Percentiles rank a stretch among this genome's conserved stretches.
Conservation (phyloP, 2,888 invertebrate genomes). For the Lysandra coridon region DNA sequence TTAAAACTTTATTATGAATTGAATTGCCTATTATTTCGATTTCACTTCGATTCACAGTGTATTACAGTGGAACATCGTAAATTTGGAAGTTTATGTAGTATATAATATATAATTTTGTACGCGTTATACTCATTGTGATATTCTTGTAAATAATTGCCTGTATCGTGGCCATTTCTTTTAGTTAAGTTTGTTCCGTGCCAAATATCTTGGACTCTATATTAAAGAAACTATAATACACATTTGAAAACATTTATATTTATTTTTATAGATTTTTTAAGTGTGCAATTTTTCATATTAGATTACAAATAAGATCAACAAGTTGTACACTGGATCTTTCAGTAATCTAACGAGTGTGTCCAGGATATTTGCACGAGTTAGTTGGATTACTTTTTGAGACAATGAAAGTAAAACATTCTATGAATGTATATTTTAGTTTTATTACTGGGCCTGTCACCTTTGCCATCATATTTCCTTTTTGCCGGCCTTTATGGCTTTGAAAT, state of each 20-base stretch:
- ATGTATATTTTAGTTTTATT: slow-evolving; percentile 61
- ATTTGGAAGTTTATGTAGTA: slow-evolving; percentile 24
- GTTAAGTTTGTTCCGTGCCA: slow-evolving; percentile 42
- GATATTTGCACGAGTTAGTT: slow-evolving; percentile 54
- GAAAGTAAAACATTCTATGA: slow-evolving; percentile 77
- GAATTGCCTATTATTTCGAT: neutral
- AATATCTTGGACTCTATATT: slow-evolving; percentile 41
- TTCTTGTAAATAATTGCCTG: slow-evolving; percentile 69
- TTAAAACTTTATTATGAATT: neutral
- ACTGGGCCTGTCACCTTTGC: slow-evolving; percentile 27
- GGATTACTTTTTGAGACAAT: slow-evolving; percentile 66
- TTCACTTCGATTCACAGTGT: neutral
- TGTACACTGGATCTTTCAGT: neutral
- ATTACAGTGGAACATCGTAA: neutral
- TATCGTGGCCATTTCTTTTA: slow-evolving; percentile 68
- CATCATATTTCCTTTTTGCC: too few species aligned
- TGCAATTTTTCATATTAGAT: neutral
- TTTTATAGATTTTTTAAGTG: too few species aligned
- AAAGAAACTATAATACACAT: slow-evolving; percentile 30
- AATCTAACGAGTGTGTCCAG: slow-evolving; percentile 48
- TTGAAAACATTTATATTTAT: neutral
- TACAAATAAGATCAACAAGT: neutral
- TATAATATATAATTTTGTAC: slow-evolving; percentile 43
- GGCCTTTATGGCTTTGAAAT: too few species aligned
- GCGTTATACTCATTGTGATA: slow-evolving; percentile 71